Evolutionary conservation across 2,113 vertebrate genomes (phyloP), one percentile per base, ranked within the genome.

Genomic region (Tupaia chinensis): DNA sequence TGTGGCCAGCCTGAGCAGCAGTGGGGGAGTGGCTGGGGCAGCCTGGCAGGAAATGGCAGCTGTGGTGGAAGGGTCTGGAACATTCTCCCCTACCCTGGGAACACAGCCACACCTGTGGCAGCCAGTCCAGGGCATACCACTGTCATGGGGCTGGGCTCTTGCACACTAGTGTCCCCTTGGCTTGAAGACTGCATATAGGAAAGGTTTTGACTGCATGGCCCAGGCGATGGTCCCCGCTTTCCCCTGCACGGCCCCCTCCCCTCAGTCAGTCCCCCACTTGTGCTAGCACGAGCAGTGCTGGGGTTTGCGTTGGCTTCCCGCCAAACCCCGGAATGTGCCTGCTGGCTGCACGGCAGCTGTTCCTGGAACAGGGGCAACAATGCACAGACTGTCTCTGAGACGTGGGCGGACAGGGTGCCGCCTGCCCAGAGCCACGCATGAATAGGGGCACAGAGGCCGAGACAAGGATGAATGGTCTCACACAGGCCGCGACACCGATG

Each of bases 251-350:
- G 8, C 88, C 29, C 53, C 58, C 25, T 25, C 25, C n/a, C 11
- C 88, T 29, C 10, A 4, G 73, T 29, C 74, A 60, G 5, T 72
- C 80, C 86, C 85, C 72, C 8, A 4, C 73, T 19, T 0, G 32
- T 4, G 83, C 87, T 27, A 1, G 44, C 11, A 69, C 95, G 89
- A 73, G 92, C 69, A n/a, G 10, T 2, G 0, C 76, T 1, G 10
- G 88, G 89, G 95, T 97, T 95, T 97, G 94, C 34, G 0, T 88
- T 94, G 96, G 97, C 91, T 8, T 15, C 0, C 9, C 0, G 91
- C 94, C 96, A 96, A 65, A 95, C 93, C 96, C 94, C 3, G 77
- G 96, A 96, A 96, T 96, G 96, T 78, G 96, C 94, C 73, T 54
- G 94, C 72, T 80, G 96, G 94, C 95, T 54, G 91, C 32, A 0